Evolutionary conservation across 2,888 invertebrate species (phyloP), one percentile per base, ranked within the genome.

Genomic region (Sycophila texana): DNA sequence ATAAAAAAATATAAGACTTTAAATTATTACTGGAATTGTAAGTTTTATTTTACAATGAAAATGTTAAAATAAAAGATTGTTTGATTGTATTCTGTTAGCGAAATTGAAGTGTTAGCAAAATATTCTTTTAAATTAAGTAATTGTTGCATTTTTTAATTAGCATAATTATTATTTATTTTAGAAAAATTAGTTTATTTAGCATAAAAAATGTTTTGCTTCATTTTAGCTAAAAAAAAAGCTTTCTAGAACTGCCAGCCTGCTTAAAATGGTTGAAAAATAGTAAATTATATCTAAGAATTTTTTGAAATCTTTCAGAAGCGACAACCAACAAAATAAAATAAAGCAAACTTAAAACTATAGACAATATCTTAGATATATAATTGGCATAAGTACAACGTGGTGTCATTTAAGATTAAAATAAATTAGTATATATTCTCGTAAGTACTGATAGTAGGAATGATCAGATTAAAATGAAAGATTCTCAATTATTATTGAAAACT

Each of bases 251-350:
- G 55, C 51, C 51, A 66, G 26, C 4, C n/a, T 63, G 58, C 70
- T 70, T 70, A 22, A 39, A 57, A 57, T 58, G 18, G 12, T 22
- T 67, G 4, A 55, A 53, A 57, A 53, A 39, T 60, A 65, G 26
- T 39, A 10, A 30, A 14, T 58, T 26, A 49, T 51, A 26, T 51
- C 5, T 61, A 13, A 53, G n/a, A 79, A 26, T 63, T 0, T 49
- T 57, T 74, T 49, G 49, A 55, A 49, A 74, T 77, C 39, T 81
- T 74, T 77, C 81, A 81, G 81, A 81, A 30, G 51, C 66, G 39
- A 12, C 81, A 74, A 26, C 49, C 63, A 74, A 81, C 74, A 53
- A 77, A 10, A 4, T 80, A 67, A 74, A 72, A 57, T 20, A 66
- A 57, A 70, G 18, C 57, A 14, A 61, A 47, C n/a, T 63, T 68